These are phyloP conservation scores for Ctenopoma multispine DNA, from an alignment of 2,797 vertebrate species.

Conservation along the genomic window DNA sequence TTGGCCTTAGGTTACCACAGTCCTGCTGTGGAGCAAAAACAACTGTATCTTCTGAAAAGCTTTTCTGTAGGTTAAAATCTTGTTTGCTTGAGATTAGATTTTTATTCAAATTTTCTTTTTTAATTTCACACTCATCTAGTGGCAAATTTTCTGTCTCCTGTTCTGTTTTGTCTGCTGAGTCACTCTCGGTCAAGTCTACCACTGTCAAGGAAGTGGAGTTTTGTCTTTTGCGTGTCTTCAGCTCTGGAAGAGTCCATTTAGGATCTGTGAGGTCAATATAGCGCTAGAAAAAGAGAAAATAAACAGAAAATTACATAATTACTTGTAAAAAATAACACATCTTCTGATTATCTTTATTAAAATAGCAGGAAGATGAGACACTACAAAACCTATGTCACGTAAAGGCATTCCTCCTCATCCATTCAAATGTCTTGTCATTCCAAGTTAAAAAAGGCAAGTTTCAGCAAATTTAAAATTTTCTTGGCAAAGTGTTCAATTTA, in stretches of 20 bases:
- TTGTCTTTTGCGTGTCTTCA: constrained; percentile 37
- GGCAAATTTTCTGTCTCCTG: constrained; percentile 17
- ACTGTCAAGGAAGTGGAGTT: constrained; percentile 20
- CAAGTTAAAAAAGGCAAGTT: background rate
- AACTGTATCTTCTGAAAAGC: background rate
- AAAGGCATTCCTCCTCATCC: background rate
- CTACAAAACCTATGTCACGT: background rate
- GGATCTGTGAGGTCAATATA: constrained; percentile 72
- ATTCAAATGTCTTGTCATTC: background rate
- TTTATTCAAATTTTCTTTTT: background rate
- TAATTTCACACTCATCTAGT: background rate
- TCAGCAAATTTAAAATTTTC: background rate
- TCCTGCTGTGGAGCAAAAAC: constrained; percentile 22
- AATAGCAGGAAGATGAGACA: background rate
- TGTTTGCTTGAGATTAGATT: constrained; percentile 10
- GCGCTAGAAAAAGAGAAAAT: constrained; percentile 48
- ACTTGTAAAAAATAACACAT: background rate
- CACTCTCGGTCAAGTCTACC: constrained; percentile 66
- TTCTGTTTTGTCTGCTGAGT: background rate
- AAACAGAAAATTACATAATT: background rate
- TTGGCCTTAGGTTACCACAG: constrained; percentile 13
- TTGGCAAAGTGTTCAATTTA: background rate
- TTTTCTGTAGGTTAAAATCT: background rate
- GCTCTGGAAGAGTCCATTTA: constrained; percentile 46
- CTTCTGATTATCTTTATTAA: background rate